Evolutionary conservation across 2,797 vertebrate genomes (phyloP).

Genomic region (Lithobates sylvaticus): DNA sequence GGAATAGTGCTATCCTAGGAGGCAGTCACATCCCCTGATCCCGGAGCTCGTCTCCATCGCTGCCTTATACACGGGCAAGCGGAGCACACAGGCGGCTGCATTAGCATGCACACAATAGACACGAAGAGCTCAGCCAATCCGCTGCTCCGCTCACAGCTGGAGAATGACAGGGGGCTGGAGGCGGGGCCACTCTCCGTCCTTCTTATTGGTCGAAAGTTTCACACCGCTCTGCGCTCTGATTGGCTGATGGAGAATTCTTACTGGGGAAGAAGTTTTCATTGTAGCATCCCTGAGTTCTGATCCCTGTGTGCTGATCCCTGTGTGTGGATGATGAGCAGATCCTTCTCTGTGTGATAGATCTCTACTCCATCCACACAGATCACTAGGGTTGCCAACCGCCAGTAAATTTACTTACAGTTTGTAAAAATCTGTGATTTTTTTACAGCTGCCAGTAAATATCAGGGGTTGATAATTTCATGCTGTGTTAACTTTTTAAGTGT

Average conservation of each 20-base stretch:
- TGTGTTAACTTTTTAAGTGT: no score
- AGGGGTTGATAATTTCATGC: no score
- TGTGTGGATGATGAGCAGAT: no score
- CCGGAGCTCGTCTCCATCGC: constrained; percentile 11
- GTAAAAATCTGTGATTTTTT: no score
- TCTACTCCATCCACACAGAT: no score
- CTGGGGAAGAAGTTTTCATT: constrained; percentile 18
- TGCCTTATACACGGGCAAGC: constrained; percentile 19
- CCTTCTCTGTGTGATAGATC: no score
- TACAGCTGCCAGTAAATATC: no score
- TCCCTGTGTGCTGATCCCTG: no score
- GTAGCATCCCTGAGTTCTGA: background rate
- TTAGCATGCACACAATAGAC: constrained; percentile 67
- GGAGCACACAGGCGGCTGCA: constrained; percentile 37
- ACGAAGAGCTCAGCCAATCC: constrained; percentile 59
- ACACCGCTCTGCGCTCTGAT: constrained; percentile 42
- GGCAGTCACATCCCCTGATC: constrained; percentile 11
- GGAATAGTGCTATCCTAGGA: constrained; percentile 5
- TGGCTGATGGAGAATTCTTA: background rate
- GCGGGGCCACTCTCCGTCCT: constrained; percentile 25
- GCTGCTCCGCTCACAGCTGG: constrained; percentile 42
- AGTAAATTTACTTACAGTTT: no score
- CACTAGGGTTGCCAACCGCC: no score
- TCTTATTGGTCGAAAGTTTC: constrained; percentile 71
- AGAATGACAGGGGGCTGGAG: constrained; percentile 42